phyloP scores from a whole-genome alignment of 2,888 invertebrate genomes.

The Xestia sexstrigata region DNA sequence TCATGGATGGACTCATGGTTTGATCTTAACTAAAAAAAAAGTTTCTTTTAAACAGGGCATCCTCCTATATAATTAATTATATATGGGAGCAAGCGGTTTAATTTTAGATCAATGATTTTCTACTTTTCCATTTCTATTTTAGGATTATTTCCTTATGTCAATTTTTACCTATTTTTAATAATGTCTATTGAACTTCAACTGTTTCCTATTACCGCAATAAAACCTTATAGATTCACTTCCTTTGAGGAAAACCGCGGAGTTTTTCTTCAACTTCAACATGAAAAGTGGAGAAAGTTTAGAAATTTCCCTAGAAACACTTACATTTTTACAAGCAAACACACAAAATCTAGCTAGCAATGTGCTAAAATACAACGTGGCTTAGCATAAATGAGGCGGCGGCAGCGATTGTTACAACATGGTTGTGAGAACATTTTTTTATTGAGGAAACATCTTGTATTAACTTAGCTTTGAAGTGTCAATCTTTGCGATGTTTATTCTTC shows the following conservation, averaged over 20 bases:
- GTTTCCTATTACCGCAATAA: background rate
- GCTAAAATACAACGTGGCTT: slow-evolving; percentile 28
- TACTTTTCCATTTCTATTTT: background rate
- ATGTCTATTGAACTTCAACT: background rate
- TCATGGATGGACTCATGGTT: background rate
- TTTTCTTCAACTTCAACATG: background rate
- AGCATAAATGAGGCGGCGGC: slow-evolving; percentile 40
- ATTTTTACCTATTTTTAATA: background rate
- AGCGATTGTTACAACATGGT: slow-evolving; percentile 58
- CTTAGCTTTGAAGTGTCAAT: slow-evolving; percentile 45
- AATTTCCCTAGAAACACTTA: background rate
- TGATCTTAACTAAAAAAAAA: background rate
- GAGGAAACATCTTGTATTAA: slow-evolving; percentile 53
- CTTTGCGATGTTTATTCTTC: slow-evolving; percentile 25
- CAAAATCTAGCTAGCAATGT: slow-evolving; percentile 24
- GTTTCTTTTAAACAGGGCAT: background rate
- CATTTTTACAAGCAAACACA: background rate
- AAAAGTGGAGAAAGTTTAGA: background rate
- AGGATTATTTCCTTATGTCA: too few species aligned
- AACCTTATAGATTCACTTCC: background rate
- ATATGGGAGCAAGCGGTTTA: background rate
- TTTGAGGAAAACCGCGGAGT: rapidly evolving
- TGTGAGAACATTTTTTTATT: slow-evolving; percentile 63
- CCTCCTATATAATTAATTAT: background rate
- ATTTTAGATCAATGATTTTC: background rate